Conservation (phyloP, 2,888 invertebrate genomes). For the Lydus trimaculatus region DNA sequence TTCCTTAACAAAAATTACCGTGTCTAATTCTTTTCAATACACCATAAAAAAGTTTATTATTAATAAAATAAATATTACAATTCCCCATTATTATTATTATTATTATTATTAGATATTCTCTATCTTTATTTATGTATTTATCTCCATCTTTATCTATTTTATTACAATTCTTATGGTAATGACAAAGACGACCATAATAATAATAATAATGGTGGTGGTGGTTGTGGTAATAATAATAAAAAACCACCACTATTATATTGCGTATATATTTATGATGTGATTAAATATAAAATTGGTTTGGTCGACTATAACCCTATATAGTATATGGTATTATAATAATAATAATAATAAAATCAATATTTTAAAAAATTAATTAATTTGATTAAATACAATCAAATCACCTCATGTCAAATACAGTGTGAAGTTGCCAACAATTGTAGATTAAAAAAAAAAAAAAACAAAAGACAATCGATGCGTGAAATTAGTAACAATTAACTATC, state of each 20-base stretch:
- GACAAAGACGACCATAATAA: background rate
- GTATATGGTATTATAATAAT: background rate
- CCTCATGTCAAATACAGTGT: background rate
- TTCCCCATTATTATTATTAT: background rate
- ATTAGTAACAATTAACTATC: slow-evolving; percentile 28
- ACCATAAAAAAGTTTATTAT: background rate
- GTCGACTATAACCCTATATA: background rate
- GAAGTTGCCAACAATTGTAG: background rate
- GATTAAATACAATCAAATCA: background rate
- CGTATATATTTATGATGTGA: slow-evolving; percentile 17
- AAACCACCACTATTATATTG: background rate
- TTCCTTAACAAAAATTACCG: background rate
- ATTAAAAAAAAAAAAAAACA: slow-evolving; percentile 24
- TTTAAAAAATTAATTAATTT: background rate
- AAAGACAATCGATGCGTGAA: slow-evolving; percentile 34
- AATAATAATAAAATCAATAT: too few relatives aligned
- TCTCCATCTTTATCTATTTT: background rate
- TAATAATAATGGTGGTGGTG: background rate
- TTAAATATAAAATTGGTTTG: slow-evolving; percentile 9
- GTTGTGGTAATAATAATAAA: background rate
- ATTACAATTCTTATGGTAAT: background rate
- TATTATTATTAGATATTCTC: background rate
- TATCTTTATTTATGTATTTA: background rate
- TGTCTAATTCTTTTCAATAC: background rate
- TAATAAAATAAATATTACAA: background rate